phyloP scores from a whole-genome alignment of 1,140 invertebrate species.

The Achatina immaculata region DNA sequence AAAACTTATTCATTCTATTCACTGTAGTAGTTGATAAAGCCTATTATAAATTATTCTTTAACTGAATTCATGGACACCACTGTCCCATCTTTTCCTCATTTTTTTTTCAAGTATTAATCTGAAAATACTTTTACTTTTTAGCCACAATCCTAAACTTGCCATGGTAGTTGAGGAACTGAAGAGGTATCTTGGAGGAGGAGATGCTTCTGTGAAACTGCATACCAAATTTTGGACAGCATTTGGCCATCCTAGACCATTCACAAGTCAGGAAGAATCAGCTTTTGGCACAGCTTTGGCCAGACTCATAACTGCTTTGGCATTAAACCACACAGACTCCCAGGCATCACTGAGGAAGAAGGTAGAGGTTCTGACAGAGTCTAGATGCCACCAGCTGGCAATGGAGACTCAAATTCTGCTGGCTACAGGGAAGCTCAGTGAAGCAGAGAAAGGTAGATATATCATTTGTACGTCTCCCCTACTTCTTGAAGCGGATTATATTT shows the following conservation, averaged over 20 bases:
- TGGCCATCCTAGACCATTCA: conserved; percentile 58
- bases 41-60: too few species aligned
- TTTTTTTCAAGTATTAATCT: too few species aligned
- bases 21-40: too few species aligned
- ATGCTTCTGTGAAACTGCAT: conserved; percentile 44
- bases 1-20: too few species aligned
- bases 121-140: too few species aligned
- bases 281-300: conserved; percentile 1
- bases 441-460: conserved; percentile 26
- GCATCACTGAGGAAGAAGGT: conserved; percentile 38
- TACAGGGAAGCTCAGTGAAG: conserved; percentile 29
- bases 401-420: not conserved
- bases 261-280: conserved; percentile 42
- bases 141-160: not conserved
- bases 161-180: conserved; percentile 41
- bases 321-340: conserved; percentile 11
- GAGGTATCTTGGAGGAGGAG: conserved; percentile 45
- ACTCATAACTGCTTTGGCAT: conserved; percentile 5
- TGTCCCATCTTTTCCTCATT: too few species aligned
- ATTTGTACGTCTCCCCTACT: too few species aligned
- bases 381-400: not conserved
- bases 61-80: too few species aligned
- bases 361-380: conserved; percentile 25
- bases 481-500: too few species aligned
- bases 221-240: conserved; percentile 49